These are phyloP conservation scores for Limenitis camilla DNA, from an alignment of 2,888 invertebrate species.

Conservation along the genomic window DNA sequence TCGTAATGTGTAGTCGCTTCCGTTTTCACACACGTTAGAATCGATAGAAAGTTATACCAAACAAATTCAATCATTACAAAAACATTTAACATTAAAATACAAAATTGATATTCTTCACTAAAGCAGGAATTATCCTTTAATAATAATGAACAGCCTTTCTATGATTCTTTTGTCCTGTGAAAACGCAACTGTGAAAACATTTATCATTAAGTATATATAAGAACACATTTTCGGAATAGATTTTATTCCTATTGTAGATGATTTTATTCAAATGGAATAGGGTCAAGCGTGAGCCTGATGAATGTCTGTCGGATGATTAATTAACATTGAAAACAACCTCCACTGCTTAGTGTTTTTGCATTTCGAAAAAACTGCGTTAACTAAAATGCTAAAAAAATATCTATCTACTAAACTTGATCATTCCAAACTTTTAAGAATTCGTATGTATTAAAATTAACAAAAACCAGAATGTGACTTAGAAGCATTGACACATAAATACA, in stretches of 20 bases:
- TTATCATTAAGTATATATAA: neutral
- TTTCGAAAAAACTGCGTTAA: neutral
- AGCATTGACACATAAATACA: too few species aligned
- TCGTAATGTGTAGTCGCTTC: neutral
- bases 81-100: too few species aligned
- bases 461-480: too few species aligned
- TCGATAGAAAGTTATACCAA: neutral
- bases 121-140: neutral
- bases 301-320: constrained; percentile 3
- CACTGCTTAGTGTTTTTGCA: neutral
- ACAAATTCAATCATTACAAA: neutral
- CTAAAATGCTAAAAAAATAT: too few species aligned
- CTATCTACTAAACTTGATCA: too few species aligned
- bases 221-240: neutral
- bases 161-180: constrained; percentile 1
- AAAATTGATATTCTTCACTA: too few species aligned
- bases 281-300: neutral
- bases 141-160: neutral
- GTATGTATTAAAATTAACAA: too few species aligned
- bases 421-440: too few species aligned
- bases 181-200: constrained; percentile 1
- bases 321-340: neutral
- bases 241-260: too few species aligned
- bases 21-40: constrained; percentile 4
- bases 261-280: neutral